Evolutionary conservation across 2,797 vertebrate genomes (phyloP), one percentile per base, ranked within the genome.

Genomic region (Rhinogobio ventralis): DNA sequence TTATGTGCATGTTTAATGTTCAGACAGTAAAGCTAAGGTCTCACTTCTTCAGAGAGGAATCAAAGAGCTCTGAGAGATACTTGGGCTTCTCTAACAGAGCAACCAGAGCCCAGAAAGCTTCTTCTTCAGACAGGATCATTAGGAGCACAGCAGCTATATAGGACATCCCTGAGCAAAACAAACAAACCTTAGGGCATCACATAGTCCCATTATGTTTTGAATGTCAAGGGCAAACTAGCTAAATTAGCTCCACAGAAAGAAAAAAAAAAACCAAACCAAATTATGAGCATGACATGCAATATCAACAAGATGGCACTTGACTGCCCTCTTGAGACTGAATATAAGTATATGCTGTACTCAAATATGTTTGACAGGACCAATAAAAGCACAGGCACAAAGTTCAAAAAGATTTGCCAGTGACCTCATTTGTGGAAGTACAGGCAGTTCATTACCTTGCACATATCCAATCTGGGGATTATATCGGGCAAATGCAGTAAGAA

Each of bases 131-230:
- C 85, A 95, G 76, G 85, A 95, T 91, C 95, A 95, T 95, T 86
- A 96, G 91, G 82, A 96, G 87, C 83, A 95, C 94, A 0, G 95
- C 95, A 66, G 93, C 94, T 53, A 96, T 93, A 90, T 95, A 94
- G 62, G 94, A 95, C 94, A 95, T 96, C 55, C 94, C 94, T 95
- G 42, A 49, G 9, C 30, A 77, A 25, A 80, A 83, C 60, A 55
- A 91, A 30, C 33, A 76, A 57, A 79, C 25, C 14, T 23, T 69
- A 10, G 68, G 36, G 33, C 66, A 60, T 30, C 45, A 67, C n/a
- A 60, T 5, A 36, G 36, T 68, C 69, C 33, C 11, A 83, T 53
- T 69, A 28, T 39, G 42, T 57, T 33, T 19, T 57, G 25, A 84
- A 75, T 55, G 64, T 76, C 57, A 75, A 53, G 30, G 53, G 3